Base-by-base conservation (phyloP, 2,113 vertebrate genomes). In the Petrocephalus zakoni region DNA sequence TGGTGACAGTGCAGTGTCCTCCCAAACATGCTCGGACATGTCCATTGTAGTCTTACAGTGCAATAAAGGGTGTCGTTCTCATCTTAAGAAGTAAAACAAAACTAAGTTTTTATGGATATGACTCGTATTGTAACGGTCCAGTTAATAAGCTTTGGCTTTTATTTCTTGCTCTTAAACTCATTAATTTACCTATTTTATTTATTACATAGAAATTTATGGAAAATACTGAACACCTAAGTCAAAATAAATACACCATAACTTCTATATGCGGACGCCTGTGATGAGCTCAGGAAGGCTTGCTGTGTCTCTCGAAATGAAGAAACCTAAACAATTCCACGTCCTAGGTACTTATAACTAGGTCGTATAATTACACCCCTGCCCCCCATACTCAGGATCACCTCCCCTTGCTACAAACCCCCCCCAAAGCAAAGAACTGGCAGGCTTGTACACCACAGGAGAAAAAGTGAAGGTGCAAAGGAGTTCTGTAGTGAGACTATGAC, bases 91-190 rank as follows among this genome's bases (percentile, higher is more conserved):
- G 96, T 95, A 96, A 96, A 94, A 93, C 95, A 97, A 94, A 96
- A 95, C 96, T 95, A 95, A 93, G 94, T 96, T 95, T 94, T 95
- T 95, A 94, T 94, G 93, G 94, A 91, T 94, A 94, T 91, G 92
- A 95, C 94, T 91, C 94, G 92, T 83, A 91, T 92, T 94, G 95
- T 95, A 95, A 95, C 94, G 94, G 94, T 94, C 94, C 91, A 96
- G 95, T 94, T 96, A 94, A 95, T 96, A 94, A 95, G 94, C 97
- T 98, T 98, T 97, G 97, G 97, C 95, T 97, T 97, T 96, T 95
- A 87, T 92, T 89, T 53, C 82, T 25, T 95, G 94, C 95, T 94
- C 29, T 87, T 75, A 75, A 78, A 89, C 92, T 90, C 56, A 53
- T 87, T 78, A 88, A 56, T 86, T 92, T 86, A 89, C 89, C 91